phyloP scores from a whole-genome alignment of 1,140 invertebrate genomes.

The Orchesella cincta region DNA sequence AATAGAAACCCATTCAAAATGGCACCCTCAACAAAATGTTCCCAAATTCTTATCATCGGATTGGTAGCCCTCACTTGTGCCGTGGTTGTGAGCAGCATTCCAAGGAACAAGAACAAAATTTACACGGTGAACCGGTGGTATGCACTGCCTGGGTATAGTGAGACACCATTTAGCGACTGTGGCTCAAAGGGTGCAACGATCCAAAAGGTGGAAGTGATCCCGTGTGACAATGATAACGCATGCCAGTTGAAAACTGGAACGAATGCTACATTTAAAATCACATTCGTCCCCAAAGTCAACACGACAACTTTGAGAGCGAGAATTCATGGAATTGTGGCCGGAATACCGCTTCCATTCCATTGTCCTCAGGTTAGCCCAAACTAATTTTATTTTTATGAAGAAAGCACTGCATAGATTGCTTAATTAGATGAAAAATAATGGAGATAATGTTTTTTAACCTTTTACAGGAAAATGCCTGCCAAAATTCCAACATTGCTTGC shows the following conservation, averaged over 20 bases:
- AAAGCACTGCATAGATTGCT: neutral
- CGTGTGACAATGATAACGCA: constrained; percentile 24
- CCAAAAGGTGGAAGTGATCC: constrained; percentile 27
- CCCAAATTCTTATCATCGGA: neutral
- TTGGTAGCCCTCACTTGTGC: neutral
- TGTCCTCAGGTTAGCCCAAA: neutral
- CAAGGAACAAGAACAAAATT: neutral
- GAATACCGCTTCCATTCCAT: constrained; percentile 28
- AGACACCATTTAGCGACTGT: constrained; percentile 14
- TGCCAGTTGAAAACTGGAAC: constrained; percentile 16
- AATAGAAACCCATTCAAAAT: too few species aligned
- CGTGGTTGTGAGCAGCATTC: neutral
- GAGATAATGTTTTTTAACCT: neutral
- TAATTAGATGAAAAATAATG: neutral
- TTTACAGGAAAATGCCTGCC: constrained; percentile 16
- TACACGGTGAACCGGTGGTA: constrained; percentile 31
- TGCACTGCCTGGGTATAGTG: constrained; percentile 1
- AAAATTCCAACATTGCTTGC: constrained; percentile 23
- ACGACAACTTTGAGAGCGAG: neutral
- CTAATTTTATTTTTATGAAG: neutral
- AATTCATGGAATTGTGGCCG: constrained; percentile 26
- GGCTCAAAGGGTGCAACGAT: neutral
- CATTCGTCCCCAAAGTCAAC: constrained; percentile 5
- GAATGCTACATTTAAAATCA: constrained; percentile 21
- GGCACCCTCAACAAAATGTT: neutral